Evolutionary conservation across 2,888 invertebrate species (phyloP).

Genomic region (Agrilus cyanescens): DNA sequence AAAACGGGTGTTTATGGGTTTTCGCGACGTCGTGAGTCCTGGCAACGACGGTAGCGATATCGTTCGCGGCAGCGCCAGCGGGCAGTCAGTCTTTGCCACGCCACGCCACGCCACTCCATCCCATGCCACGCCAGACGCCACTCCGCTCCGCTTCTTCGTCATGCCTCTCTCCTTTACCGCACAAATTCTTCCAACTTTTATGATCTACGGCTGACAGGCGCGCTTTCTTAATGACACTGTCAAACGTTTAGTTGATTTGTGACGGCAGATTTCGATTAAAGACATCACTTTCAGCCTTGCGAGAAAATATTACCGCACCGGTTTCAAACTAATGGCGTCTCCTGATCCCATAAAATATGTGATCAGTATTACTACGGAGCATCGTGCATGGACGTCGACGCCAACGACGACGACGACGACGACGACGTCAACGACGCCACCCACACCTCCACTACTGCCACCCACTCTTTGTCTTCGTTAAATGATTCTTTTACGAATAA

Average conservation of each 20-base stretch:
- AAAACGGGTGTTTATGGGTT: too few relatives aligned
- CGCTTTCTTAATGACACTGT: slow-evolving; percentile 37
- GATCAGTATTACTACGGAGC: slow-evolving; percentile 2
- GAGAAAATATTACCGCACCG: slow-evolving; percentile 31
- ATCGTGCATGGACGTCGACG: slow-evolving; percentile 1
- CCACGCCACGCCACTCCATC: too few relatives aligned
- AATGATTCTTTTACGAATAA: too few relatives aligned
- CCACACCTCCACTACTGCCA: too few relatives aligned
- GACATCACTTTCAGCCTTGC: slow-evolving; percentile 36
- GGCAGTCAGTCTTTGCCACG: too few relatives aligned
- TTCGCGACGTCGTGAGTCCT: too few relatives aligned
- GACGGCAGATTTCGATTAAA: slow-evolving; percentile 36
- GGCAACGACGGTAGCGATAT: too few relatives aligned
- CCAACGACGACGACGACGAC: neutral
- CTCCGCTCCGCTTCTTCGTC: too few relatives aligned
- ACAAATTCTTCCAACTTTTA: slow-evolving; percentile 17
- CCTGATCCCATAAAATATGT: slow-evolving; percentile 15
- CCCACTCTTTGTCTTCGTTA: too few relatives aligned
- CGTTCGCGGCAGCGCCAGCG: too few relatives aligned
- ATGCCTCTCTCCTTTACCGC: slow-evolving; percentile 2
- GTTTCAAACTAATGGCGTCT: slow-evolving; percentile 18
- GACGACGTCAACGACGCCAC: too few relatives aligned
- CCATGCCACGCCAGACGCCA: too few relatives aligned
- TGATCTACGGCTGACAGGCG: slow-evolving; percentile 36
- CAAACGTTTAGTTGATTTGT: slow-evolving; percentile 37